Percentiles rank a stretch among this genome's conserved stretches.
phyloP scores from a whole-genome alignment of 2,797 vertebrate species.

The Columba guinea region DNA sequence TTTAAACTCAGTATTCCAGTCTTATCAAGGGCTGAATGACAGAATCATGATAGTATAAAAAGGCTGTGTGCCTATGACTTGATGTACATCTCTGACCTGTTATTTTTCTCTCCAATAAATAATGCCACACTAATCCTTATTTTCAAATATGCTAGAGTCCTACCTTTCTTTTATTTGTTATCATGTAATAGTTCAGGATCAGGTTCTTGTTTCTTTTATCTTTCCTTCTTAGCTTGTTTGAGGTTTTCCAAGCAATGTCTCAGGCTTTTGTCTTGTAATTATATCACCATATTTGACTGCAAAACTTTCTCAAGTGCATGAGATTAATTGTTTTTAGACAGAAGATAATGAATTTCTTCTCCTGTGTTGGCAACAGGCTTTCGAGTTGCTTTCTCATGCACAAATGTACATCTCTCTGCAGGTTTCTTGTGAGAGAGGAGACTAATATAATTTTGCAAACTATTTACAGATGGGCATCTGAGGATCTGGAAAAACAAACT shows the following conservation, averaged over 20 bases:
- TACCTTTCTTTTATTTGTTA: background rate
- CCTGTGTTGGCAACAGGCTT: background rate
- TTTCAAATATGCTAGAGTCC: background rate
- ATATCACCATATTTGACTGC: background rate
- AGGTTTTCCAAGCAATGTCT: background rate
- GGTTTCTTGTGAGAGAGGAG: background rate
- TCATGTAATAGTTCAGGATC: background rate
- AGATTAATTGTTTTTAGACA: background rate
- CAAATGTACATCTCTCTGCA: background rate
- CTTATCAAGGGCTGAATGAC: background rate
- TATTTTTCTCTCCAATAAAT: background rate
- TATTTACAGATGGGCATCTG: background rate
- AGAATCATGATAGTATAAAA: background rate
- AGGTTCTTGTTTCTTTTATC: background rate
- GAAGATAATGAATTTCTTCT: background rate
- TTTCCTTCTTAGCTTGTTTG: background rate
- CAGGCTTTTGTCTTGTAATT: background rate
- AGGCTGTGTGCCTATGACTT: background rate
- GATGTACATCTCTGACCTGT: background rate
- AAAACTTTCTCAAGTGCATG: background rate
- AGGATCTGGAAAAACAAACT: background rate
- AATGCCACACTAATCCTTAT: background rate
- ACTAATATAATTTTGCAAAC: background rate
- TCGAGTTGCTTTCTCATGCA: background rate
- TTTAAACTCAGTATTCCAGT: background rate